Base-by-base conservation (phyloP, 2,888 invertebrate species). In the Pandemis corylana region DNA sequence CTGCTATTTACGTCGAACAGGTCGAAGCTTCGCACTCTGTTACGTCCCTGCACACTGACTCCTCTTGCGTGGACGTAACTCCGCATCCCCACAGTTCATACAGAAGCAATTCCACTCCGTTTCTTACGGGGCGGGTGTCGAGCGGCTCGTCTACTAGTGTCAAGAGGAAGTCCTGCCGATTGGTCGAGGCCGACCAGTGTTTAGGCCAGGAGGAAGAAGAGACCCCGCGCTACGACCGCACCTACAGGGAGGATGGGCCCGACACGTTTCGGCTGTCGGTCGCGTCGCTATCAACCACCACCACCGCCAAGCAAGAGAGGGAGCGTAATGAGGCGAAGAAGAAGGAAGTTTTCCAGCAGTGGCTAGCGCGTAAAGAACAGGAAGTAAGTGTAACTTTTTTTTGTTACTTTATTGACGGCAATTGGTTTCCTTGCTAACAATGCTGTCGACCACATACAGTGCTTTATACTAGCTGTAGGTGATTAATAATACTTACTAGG, bases 1-100 rank as follows among this genome's bases (percentile, higher is more conserved):
- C 96, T 0, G 96, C 96, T 7, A 96, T 96, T 77, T 96, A 94
- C 77, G 92, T 96, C 2, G 96, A 96, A 82, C 90, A 92, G 0
- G 87, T 94, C 0, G 90, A 93, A 75, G 80, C 90, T 0, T 87
- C 92, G 53, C 93, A 87, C 71, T 94, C 94, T 0, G 92, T 89
- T 76, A 91, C 91, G 69, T 93, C 93, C 71, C 81, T 94, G 68
- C 90, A 87, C 53, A 86, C 90, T 0, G 91, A 90, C 15, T 85
- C 80, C 0, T 85, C 90, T 0, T 86, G 83, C 62, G 78, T 88
- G 1, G 91, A 90, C 28, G 84, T 92, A 46, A 94, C 94, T 0
- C 94, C 94, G 0, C 94, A 94, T 76, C 94, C 94, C 0, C 94
- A 94, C 78, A 89, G 89, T 78, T 83, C 87, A 0, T 94, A 92